Base-by-base conservation (phyloP, 2,113 vertebrate genomes). In the Lampris megalopsis region DNA sequence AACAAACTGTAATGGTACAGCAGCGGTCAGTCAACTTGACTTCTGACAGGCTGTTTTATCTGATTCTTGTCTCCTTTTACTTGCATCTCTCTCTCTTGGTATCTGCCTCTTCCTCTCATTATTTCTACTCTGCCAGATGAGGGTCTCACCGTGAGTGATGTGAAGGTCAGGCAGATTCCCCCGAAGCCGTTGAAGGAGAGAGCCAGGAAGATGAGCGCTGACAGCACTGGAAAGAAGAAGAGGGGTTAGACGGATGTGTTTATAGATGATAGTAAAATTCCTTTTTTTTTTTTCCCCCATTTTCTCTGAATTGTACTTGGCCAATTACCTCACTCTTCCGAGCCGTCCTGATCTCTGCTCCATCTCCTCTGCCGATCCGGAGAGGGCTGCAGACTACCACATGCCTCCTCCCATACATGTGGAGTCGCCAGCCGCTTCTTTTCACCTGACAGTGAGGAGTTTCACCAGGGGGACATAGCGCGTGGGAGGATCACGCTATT, bases 111-210 rank as follows among this genome's bases (percentile, higher is more conserved):
- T 5, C 9, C 10, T 63, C 37, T 40, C 24, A 45, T 3, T n/a
- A 9, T 63, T 10, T n/a, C 11, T 40, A 50, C 59, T 37, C n/a
- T 60, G 40, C 4, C 3, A 11, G 3, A 70, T 2, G 2, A 67
- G 79, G 64, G 63, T 87, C 96, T 96, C 92, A 97, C 97, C 63
- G 96, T 98, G 77, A 98, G 93, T 0, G 96, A 97, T 0, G 97
- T 97, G 91, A 98, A 98, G 6, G 96, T 97, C 84, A 98, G 84
- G 85, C 97, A 98, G 92, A 98, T 98, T 41, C 97, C 97, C 62
- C 96, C 96, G 3, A 98, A 97, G 67, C 97, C 96, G 9, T 97
- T 98, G 68, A 97, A 84, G 49, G 96, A 97, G 65, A 98, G 89
- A 2, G 95, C 96, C 68, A 97, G 90, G 75, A 98, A 97, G 84